phyloP scores from a whole-genome alignment of 2,797 vertebrate genomes.

The Typhlichthys eigenmanni region DNA sequence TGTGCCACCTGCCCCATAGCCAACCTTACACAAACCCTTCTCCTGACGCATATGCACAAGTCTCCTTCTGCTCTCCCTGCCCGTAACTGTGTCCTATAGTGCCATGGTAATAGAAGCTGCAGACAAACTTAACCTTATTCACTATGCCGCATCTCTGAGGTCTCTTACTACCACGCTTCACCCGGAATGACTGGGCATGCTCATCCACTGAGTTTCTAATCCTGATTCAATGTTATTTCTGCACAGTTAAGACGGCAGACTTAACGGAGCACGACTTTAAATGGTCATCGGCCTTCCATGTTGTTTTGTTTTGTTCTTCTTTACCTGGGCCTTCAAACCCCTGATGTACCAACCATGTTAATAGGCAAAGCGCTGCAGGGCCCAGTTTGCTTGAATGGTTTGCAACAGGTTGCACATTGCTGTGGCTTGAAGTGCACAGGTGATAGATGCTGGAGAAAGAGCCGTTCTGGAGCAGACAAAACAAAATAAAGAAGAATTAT shows the following conservation, averaged over 20 bases:
- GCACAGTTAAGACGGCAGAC: slow-evolving; percentile 8
- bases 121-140: slow-evolving; percentile 44
- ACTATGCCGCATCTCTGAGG: slow-evolving; percentile 39
- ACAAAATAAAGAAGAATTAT: neutral
- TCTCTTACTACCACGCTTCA: slow-evolving; percentile 46
- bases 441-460: too few species aligned
- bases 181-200: slow-evolving; percentile 64
- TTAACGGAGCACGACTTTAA: neutral
- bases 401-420: neutral
- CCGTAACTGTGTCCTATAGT: slow-evolving; percentile 26
- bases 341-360: slow-evolving; percentile 29
- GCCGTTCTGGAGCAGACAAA: neutral
- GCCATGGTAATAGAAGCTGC: slow-evolving; percentile 55
- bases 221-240: slow-evolving; percentile 21
- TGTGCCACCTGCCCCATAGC: slow-evolving; percentile 55
- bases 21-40: slow-evolving; percentile 35
- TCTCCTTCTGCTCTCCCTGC: slow-evolving; percentile 12
- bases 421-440: too few species aligned
- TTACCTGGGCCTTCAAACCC: slow-evolving; percentile 21
- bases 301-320: slow-evolving; percentile 2
- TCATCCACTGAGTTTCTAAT: slow-evolving; percentile 51
- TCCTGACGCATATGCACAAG: slow-evolving; percentile 30
- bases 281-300: neutral
- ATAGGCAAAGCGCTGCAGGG: slow-evolving; percentile 12
- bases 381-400: slow-evolving; percentile 10